Evolutionary conservation across 2,888 invertebrate species (phyloP).

Genomic region (Linnaemya vulpina): DNA sequence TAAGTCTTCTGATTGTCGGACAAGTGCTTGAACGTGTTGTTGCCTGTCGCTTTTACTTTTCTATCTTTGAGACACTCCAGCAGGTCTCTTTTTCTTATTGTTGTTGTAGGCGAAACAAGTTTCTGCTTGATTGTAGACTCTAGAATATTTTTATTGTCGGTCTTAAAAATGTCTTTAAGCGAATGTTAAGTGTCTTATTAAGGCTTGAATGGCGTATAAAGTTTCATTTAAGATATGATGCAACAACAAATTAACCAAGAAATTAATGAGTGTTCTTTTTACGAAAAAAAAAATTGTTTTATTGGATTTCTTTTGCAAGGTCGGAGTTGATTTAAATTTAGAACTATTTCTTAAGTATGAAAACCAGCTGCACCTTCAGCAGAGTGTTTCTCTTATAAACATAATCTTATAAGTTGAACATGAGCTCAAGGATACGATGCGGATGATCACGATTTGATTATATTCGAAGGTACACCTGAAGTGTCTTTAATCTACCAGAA

Average conservation of each 20-base stretch:
- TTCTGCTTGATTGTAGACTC: slow-evolving; percentile 4
- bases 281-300: slow-evolving; percentile 10
- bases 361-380: too few relatives aligned
- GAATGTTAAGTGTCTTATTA: slow-evolving; percentile 66
- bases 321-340: neutral
- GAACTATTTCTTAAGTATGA: neutral
- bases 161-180: slow-evolving; percentile 51
- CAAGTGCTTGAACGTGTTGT: slow-evolving; percentile 15
- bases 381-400: too few relatives aligned
- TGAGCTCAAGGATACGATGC: too few relatives aligned
- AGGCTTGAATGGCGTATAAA: slow-evolving; percentile 56
- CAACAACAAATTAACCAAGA: slow-evolving; percentile 50
- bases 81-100: slow-evolving; percentile 36
- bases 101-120: slow-evolving; percentile 66
- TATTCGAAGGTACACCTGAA: too few relatives aligned
- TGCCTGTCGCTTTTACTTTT: slow-evolving; percentile 26
- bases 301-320: neutral
- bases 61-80: neutral
- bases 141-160: slow-evolving; percentile 38
- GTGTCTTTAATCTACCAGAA: too few relatives aligned
- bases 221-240: slow-evolving; percentile 50
- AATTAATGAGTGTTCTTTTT: slow-evolving; percentile 17
- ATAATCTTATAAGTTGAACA: too few relatives aligned
- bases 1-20: slow-evolving; percentile 3
- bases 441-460: too few relatives aligned